These are phyloP conservation scores for Apogon talboti DNA, from an alignment of 2,797 vertebrate species.

Conservation along the genomic window DNA sequence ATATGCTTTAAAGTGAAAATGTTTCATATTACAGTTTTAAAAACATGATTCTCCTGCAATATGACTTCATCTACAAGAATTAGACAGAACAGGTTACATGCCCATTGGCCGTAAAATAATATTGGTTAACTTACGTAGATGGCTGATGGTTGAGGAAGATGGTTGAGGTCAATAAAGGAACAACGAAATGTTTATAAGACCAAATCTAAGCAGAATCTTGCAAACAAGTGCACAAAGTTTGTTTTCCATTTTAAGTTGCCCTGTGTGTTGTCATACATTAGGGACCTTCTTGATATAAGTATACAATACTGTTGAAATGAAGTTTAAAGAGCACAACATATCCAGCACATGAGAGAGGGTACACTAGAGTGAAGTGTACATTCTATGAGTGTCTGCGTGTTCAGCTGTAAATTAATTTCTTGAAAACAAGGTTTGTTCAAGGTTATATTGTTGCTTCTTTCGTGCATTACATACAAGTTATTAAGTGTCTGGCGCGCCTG, in stretches of 20 bases:
- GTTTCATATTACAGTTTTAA: too few relatives aligned
- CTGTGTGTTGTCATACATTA: constrained; percentile 14
- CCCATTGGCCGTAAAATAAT: too few relatives aligned
- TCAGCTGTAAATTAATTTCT: constrained; percentile 51
- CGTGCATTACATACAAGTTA: constrained; percentile 62
- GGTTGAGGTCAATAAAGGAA: background rate
- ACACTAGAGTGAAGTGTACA: constrained; percentile 18
- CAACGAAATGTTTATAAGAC: background rate
- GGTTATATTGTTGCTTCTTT: constrained; percentile 49
- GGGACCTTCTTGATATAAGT: background rate
- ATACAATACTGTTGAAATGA: background rate
- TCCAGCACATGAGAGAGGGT: constrained; percentile 21
- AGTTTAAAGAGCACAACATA: constrained; percentile 13
- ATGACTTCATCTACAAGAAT: too few relatives aligned
- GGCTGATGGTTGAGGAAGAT: too few relatives aligned
- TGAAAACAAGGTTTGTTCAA: constrained; percentile 61
- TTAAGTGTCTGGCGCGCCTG: constrained; percentile 55
- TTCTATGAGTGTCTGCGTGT: constrained; percentile 28
- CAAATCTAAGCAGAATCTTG: constrained; percentile 1
- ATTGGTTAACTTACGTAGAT: background rate
- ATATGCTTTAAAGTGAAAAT: too few relatives aligned
- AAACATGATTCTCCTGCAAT: too few relatives aligned
- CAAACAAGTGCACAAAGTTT: background rate
- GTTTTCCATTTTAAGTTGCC: constrained; percentile 1
- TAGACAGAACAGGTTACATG: too few relatives aligned